phyloP scores from a whole-genome alignment of 2,888 invertebrate species.

The Phortica magna region DNA sequence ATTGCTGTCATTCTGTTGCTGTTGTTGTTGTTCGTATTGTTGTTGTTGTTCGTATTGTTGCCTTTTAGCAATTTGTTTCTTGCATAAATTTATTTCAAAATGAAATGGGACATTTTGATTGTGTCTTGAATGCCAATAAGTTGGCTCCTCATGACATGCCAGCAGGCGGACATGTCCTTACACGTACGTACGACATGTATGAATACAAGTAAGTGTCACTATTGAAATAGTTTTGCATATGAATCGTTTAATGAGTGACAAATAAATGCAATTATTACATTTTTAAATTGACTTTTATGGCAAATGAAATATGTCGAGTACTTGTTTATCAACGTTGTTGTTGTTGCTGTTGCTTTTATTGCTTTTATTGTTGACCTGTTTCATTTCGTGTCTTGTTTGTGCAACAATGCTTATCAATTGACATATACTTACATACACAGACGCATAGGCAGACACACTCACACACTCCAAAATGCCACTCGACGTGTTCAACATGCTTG shows the following conservation, averaged over 20 bases:
- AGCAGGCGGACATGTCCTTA: neutral
- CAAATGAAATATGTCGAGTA: neutral
- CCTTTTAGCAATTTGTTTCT: slow-evolving; percentile 21
- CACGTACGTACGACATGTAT: neutral
- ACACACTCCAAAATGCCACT: neutral
- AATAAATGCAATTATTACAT: slow-evolving; percentile 18
- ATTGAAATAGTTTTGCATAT: slow-evolving; percentile 19
- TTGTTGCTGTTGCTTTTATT: too few relatives aligned
- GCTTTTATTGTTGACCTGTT: too few relatives aligned
- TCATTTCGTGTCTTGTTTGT: too few relatives aligned
- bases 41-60: slow-evolving; percentile 11
- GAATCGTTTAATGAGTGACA: slow-evolving; percentile 21
- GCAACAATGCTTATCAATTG: too few relatives aligned
- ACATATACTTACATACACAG: too few relatives aligned
- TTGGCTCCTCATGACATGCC: slow-evolving; percentile 4
- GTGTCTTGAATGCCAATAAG: slow-evolving; percentile 27
- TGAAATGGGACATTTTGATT: slow-evolving; percentile 28
- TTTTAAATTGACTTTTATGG: slow-evolving; percentile 13
- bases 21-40: neutral
- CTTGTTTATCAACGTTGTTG: neutral
- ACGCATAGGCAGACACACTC: neutral
- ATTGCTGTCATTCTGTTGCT: slow-evolving; percentile 18
- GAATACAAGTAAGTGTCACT: neutral
- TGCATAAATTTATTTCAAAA: slow-evolving; percentile 28
- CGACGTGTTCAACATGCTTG: neutral